phyloP scores from a whole-genome alignment of 1,140 invertebrate species.

The Panonychus citri region DNA sequence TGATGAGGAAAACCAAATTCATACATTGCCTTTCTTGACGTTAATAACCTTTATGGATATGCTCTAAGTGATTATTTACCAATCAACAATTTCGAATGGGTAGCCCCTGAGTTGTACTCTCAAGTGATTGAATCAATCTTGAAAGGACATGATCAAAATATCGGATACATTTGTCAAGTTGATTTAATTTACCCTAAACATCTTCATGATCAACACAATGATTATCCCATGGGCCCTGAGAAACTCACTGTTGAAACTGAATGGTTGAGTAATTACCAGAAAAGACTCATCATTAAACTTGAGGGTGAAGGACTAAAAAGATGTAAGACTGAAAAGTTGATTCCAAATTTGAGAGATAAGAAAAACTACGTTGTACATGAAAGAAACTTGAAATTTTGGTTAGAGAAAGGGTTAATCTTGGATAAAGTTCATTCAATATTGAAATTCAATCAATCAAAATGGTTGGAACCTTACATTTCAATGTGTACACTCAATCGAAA shows the following conservation, averaged over 20 bases:
- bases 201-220: background rate
- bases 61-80: background rate
- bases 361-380: constrained; percentile 28
- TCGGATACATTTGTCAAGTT: background rate
- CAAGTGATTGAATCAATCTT: background rate
- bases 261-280: background rate
- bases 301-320: background rate
- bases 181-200: background rate
- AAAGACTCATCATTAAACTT: background rate
- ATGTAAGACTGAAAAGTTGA: constrained; percentile 3
- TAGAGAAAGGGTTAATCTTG: constrained; percentile 23
- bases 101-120: background rate
- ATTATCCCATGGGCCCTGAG: background rate
- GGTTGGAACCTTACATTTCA: constrained; percentile 25
- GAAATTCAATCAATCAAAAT: constrained; percentile 26
- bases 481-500: constrained; percentile 21
- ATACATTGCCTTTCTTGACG: background rate
- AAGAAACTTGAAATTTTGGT: constrained; percentile 26
- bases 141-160: background rate
- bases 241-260: background rate
- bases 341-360: constrained; percentile 7
- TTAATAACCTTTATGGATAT: background rate
- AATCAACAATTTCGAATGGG: background rate
- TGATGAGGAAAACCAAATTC: background rate
- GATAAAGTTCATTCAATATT: constrained; percentile 27